Evolutionary conservation across 1,140 invertebrate species (phyloP), one percentile per base, ranked within the genome.

Genomic region (Eubasilissa regina): DNA sequence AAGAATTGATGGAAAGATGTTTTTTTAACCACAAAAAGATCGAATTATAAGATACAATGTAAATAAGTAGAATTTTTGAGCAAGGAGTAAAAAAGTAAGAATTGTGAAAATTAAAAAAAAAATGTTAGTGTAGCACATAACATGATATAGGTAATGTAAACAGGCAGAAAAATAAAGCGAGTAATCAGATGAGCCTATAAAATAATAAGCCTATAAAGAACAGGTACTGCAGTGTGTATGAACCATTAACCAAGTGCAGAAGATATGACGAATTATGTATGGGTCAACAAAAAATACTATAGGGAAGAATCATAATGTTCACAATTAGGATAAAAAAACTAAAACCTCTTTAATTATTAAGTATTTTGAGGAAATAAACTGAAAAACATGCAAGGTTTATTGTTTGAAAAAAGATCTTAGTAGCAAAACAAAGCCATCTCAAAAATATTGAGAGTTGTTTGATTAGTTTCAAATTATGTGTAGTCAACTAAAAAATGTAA

Each of bases 1-100:
- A 35, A 64, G 60, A 35, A 25, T 64, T 64, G 60, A 64, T n/a
- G 60, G 21, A 64, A 11, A 58, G 19, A 58, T 58, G 55, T 58
- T 58, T 21, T 35, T 3, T 35, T 35, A 6, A 35, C 17, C 55
- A 21, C 55, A 8, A 8, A 58, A 58, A 19, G 55, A 15, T 58
- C 17, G n/a, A 17, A 56, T 58, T 35, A 35, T 3, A 35, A 6
- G 1, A 21, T 58, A 58, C 17, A 15, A 58, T 58, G 11, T n/a
- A 17, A 55, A 0, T 9, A 55, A 55, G 53, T 17, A 17, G 13
- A 15, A 19, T 21, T 21, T 58, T 58, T 58, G 55, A 21, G 15
- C 11, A 21, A 21, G 17, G 17, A 58, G 21, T 19, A 21, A 58
- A 58, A 58, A 58, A 53, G 17, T 8, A 58, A 17, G 55, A 58